These are phyloP conservation scores for Pluvialis apricaria DNA, from an alignment of 2,113 vertebrate species.

Conservation along the genomic window DNA sequence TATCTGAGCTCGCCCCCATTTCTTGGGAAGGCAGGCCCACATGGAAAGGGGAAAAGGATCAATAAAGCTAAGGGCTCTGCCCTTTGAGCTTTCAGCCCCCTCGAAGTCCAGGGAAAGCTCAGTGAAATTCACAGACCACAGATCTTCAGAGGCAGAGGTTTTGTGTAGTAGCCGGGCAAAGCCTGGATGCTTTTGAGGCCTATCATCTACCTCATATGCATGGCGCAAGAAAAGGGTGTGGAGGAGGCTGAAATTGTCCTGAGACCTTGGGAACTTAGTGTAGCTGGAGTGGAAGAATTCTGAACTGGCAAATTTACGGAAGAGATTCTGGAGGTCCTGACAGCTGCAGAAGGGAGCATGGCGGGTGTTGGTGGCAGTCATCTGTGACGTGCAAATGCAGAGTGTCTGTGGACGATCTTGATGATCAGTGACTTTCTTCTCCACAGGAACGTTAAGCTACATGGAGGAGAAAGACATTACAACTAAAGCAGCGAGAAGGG, in stretches of 20 bases:
- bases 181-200: background rate
- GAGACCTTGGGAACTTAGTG: slow-evolving; percentile 79
- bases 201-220: slow-evolving; percentile 68
- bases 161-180: slow-evolving; percentile 32
- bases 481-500: background rate
- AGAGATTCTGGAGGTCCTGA: slow-evolving; percentile 75
- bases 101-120: slow-evolving; percentile 85
- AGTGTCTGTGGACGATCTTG: slow-evolving; percentile 85
- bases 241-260: slow-evolving; percentile 79
- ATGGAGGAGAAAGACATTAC: background rate
- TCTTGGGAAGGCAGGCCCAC: slow-evolving; percentile 86
- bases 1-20: slow-evolving; percentile 67
- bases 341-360: slow-evolving; percentile 78
- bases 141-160: slow-evolving; percentile 78
- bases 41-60: slow-evolving; percentile 87
- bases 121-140: slow-evolving; percentile 87
- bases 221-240: slow-evolving; percentile 84
- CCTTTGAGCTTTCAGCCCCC: slow-evolving; percentile 85
- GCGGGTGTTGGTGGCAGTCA: slow-evolving; percentile 88
- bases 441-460: slow-evolving; percentile 87
- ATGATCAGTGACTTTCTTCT: slow-evolving; percentile 84
- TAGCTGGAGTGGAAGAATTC: slow-evolving; percentile 81
- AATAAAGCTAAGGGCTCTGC: slow-evolving; percentile 82
- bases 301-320: slow-evolving; percentile 73
- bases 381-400: slow-evolving; percentile 69